These are phyloP conservation scores for Heliconius ethilla DNA, from an alignment of 2,888 invertebrate genomes.

Conservation along the genomic window DNA sequence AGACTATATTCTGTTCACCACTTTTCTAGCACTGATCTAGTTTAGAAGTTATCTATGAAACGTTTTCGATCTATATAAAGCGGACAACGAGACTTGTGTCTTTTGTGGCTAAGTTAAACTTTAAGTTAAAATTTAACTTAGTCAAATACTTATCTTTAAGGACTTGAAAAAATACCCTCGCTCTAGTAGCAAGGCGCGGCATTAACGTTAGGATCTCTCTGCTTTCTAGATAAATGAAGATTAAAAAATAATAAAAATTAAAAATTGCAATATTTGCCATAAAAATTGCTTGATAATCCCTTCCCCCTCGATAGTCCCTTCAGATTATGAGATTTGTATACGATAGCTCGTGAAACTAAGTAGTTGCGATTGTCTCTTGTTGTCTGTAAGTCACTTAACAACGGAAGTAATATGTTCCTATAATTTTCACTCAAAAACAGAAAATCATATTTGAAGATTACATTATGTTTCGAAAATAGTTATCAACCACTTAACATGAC, in stretches of 20 bases:
- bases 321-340: too few relatives aligned
- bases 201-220: too few relatives aligned
- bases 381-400: too few relatives aligned
- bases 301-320: too few relatives aligned
- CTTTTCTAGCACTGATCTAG: constrained; percentile 6
- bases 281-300: too few relatives aligned
- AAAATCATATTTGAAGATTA: neutral
- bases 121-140: constrained; percentile 4
- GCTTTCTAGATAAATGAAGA: too few relatives aligned
- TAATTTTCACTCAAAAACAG: too few relatives aligned
- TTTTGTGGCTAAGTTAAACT: neutral
- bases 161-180: neutral
- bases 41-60: constrained; percentile 16
- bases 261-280: too few relatives aligned
- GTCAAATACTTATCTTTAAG: neutral
- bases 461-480: neutral
- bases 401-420: too few relatives aligned
- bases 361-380: too few relatives aligned
- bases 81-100: constrained; percentile 6
- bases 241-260: too few relatives aligned
- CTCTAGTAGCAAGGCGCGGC: neutral
- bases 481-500: neutral
- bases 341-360: too few relatives aligned
- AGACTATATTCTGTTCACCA: neutral
- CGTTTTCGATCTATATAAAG: constrained; percentile 3